Base-by-base conservation (phyloP, 2,113 vertebrate genomes). In the Psammodynastes pulverulentus region DNA sequence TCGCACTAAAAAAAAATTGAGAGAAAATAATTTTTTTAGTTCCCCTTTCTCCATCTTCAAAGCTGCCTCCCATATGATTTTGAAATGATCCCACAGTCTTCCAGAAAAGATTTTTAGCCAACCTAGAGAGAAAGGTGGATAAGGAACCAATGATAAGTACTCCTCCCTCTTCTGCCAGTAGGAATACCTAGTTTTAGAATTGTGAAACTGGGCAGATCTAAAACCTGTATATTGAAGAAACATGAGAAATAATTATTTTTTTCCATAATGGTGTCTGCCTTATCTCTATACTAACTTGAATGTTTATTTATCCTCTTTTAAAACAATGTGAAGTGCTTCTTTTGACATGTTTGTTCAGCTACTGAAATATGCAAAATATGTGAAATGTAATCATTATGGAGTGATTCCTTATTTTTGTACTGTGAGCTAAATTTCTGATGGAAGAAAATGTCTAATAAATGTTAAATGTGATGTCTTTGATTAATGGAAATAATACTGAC, bases 301-400 rank as follows among this genome's bases (percentile, higher is more conserved):
- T 90, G 39, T 79, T 88, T 86, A 26, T 91, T 91, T 91, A 39
- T 52, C 9, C 56, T 26, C 34, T 51, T 88, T 86, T 92, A 53
- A 21, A 23, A 79, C 43, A 52, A 88, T 79, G 85, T 87, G 48
- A 87, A 72, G 34, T 67, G 21, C 52, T 72, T 87, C 86, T 19
- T 87, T 58, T 91, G 54, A 39, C 86, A 91, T 72, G 24, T 51
- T 88, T 72, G 67, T 51, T 39, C 2, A 45, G 56, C n/a, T 91
- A 87, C 45, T 43, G 91, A 52, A 87, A 72, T 67, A 15, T 87
- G 15, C 87, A 34, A 53, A 72, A 72, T 52, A 67, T 67, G 62
- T 67, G 62, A 67, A 67, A 67, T 67, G 29, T 72, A 87, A 92
- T 72, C 24, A 45, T 52, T 29, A 9, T 72, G 34, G 34, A 43